Evolutionary conservation across 2,113 vertebrate species (phyloP).

Genomic region (Vicugna pacos): DNA sequence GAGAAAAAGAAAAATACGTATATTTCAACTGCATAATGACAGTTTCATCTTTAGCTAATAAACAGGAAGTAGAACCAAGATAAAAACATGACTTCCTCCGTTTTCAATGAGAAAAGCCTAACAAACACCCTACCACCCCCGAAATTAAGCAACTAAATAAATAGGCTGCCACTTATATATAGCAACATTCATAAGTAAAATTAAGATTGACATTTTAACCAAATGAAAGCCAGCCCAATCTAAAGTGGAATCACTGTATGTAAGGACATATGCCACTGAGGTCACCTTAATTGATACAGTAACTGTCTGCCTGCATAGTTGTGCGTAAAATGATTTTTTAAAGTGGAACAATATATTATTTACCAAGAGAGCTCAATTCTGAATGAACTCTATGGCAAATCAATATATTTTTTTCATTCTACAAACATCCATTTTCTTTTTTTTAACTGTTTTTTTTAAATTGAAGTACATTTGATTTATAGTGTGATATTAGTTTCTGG

Average conservation of each 20-base stretch:
- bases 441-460: too few species aligned
- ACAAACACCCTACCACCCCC: constrained; percentile 64
- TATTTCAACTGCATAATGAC: constrained; percentile 79
- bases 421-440: not conserved
- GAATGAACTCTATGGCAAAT: not conserved
- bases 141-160: constrained; percentile 11
- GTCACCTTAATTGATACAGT: not conserved
- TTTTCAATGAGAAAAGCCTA: constrained; percentile 80
- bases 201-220: constrained; percentile 15
- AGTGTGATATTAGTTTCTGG: too few species aligned
- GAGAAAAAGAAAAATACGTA: constrained; percentile 79
- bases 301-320: not conserved
- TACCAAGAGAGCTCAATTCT: not conserved
- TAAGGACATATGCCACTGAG: not conserved
- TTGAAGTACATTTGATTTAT: too few species aligned
- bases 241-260: not conserved
- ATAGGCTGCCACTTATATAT: not conserved
- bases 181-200: not conserved
- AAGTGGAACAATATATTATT: not conserved
- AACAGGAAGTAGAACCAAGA: constrained; percentile 86
- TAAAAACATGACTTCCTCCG: constrained; percentile 85
- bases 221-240: not conserved
- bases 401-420: not conserved
- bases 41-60: constrained; percentile 70
- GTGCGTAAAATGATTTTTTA: not conserved